Evolutionary conservation across 2,888 invertebrate species (phyloP).

Genomic region (Dinocampus coccinellae): DNA sequence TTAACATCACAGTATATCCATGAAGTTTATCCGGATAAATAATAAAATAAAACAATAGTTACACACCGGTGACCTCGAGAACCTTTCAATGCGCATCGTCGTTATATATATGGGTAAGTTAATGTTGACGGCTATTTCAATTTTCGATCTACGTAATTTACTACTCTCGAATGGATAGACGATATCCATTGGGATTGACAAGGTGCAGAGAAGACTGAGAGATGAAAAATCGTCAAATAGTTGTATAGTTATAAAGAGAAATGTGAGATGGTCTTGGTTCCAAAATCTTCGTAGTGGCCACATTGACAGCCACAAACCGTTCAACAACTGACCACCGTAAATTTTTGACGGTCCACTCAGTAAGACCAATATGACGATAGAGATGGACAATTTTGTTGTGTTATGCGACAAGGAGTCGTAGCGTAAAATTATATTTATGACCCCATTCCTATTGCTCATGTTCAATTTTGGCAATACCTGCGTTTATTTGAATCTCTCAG

Average conservation of each 20-base stretch:
- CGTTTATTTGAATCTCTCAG: conserved; percentile 27
- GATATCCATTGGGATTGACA: conserved; percentile 35
- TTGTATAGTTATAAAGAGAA: conserved; percentile 26
- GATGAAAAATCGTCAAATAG: conserved; percentile 30
- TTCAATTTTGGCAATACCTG: conserved; percentile 37
- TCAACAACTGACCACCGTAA: conserved; percentile 56
- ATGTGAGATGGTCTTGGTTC: conserved; percentile 39
- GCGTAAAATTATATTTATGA: conserved; percentile 33
- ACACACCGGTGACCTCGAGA: conserved; percentile 22
- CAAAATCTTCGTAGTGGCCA: conserved; percentile 51
- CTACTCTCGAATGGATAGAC: conserved; percentile 17
- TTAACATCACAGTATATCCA: not conserved
- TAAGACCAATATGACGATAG: not conserved
- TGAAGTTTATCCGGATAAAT: not conserved
- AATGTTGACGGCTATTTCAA: not conserved
- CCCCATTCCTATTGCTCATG: conserved; percentile 21
- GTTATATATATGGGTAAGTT: not conserved
- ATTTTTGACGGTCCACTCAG: conserved; percentile 45
- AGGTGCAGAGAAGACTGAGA: conserved; percentile 33
- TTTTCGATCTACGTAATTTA: conserved; percentile 2
- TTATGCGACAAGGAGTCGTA: not conserved
- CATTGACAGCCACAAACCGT: conserved; percentile 53
- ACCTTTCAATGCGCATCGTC: conserved; percentile 15
- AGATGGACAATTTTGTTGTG: conserved; percentile 6
- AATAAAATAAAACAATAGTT: not conserved